Base-by-base conservation (phyloP, 2,797 vertebrate genomes). In the Lepus oiostolus region DNA sequence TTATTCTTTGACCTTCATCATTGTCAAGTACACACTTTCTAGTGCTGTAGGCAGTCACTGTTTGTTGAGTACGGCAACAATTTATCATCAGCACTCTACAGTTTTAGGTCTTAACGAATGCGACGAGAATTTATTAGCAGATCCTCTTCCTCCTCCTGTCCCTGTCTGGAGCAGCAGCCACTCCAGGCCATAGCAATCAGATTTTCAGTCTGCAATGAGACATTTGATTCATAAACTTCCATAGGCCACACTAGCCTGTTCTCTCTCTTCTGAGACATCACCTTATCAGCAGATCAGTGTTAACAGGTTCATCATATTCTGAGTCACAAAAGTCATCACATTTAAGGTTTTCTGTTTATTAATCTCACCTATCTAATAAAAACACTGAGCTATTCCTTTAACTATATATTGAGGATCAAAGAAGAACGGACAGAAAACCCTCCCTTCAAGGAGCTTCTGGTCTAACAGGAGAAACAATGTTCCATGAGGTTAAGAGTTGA, bases 21-120 rank as follows among this genome's bases (percentile, higher is more conserved):
- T 52, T 68, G 21, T 10, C 52, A 93, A 87, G 54, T 35, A 90
- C 16, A 85, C 47, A 92, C 94, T 63, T 82, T 58, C 65, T 17
- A 16, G 54, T 38, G 16, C 50, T 62, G 12, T 24, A 71, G 19
- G 38, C 47, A 80, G 14, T 68, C 30, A 86, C 6, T 68, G 74
- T 75, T 75, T 50, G 14, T 50, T 72, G 54, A 90, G 38, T 67
- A 38, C 19, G 21, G 47, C 26, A 72, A 71, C 42, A 93, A 93
- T 70, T 76, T 87, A 76, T 77, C 81, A 90, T 60, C 4, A 65
- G 11, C 62, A 16, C 6, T 10, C 52, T 85, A 62, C 7, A 65
- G 30, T 67, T 95, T 90, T 81, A 93, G 30, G 67, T 94, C 14
- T 5, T 77, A 70, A 79, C 63, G 72, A 79, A 81, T 80, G 8